Evolutionary conservation across 2,797 vertebrate species (phyloP).

Genomic region (Knipowitschia caucasica): DNA sequence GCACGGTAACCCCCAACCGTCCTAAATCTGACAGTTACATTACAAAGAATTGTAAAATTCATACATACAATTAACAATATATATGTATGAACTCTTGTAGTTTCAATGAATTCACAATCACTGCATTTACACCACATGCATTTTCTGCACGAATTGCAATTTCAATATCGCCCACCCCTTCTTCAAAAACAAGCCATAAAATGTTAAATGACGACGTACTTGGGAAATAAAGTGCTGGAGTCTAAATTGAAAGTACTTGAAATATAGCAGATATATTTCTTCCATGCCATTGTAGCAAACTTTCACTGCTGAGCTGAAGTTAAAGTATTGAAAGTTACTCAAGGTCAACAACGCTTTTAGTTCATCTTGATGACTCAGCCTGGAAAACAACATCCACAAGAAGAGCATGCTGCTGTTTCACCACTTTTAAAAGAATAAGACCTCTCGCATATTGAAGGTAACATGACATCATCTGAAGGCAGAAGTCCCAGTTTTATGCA

Average conservation of each 20-base stretch:
- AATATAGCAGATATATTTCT: slow-evolving; percentile 41
- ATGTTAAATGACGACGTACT: slow-evolving; percentile 26
- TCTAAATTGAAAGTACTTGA: slow-evolving; percentile 58
- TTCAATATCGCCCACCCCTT: neutral
- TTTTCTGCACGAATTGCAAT: too few species aligned
- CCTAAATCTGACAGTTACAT: too few species aligned
- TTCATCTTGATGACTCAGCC: slow-evolving; percentile 17
- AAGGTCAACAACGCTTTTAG: slow-evolving; percentile 9
- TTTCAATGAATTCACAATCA: too few species aligned
- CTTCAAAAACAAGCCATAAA: slow-evolving; percentile 13
- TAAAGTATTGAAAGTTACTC: slow-evolving; percentile 37
- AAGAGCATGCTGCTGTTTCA: slow-evolving; percentile 8
- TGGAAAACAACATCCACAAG: slow-evolving; percentile 25
- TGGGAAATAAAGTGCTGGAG: slow-evolving; percentile 69
- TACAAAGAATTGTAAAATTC: too few species aligned
- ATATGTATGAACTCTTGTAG: too few species aligned
- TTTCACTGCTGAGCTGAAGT: slow-evolving; percentile 23
- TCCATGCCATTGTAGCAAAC: slow-evolving; percentile 47
- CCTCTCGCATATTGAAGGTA: slow-evolving; percentile 14
- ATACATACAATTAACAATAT: too few species aligned
- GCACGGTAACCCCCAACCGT: too few species aligned
- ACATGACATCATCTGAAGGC: slow-evolving; percentile 20
- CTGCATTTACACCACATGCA: too few species aligned
- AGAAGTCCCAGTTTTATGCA: slow-evolving; percentile 25
- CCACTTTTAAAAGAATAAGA: slow-evolving; percentile 13